Percentiles rank a stretch among this genome's conserved stretches.
Evolutionary conservation across 2,888 invertebrate species (phyloP).

Genomic region (Lymantria dispar): DNA sequence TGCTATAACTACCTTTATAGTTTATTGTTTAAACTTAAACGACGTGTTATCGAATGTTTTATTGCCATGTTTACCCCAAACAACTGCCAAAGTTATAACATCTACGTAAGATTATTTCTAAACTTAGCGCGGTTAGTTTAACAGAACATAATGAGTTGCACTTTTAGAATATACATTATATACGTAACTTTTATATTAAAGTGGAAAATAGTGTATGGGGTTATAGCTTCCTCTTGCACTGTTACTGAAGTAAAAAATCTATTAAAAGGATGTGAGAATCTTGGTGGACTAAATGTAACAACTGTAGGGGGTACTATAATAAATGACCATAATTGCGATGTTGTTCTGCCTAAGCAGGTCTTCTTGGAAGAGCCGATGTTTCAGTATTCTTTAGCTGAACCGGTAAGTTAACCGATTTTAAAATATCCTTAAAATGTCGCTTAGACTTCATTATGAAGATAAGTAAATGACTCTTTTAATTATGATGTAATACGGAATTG

Average conservation of each 20-base stretch:
- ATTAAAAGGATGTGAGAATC: constrained; percentile 66
- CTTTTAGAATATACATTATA: constrained; percentile 9
- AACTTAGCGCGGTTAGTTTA: neutral
- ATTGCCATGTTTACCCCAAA: constrained; percentile 15
- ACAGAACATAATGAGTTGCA: neutral
- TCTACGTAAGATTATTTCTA: neutral
- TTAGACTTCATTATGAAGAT: too few species aligned
- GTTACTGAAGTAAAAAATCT: constrained; percentile 61
- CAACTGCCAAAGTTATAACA: neutral
- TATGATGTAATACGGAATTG: too few species aligned
- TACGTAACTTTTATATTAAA: constrained; percentile 19
- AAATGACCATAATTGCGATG: constrained; percentile 75
- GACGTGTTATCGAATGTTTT: constrained; percentile 27
- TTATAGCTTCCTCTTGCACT: constrained; percentile 43
- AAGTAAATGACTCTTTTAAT: too few species aligned
- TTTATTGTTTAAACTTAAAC: constrained; percentile 12
- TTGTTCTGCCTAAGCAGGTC: constrained; percentile 70
- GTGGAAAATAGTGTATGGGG: constrained; percentile 26
- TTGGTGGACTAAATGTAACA: constrained; percentile 66
- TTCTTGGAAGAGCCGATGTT: constrained; percentile 73
- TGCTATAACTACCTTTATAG: neutral
- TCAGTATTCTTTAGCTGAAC: constrained; percentile 60
- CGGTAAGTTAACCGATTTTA: constrained; percentile 40
- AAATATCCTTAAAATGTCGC: neutral
- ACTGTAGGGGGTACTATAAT: constrained; percentile 70